phyloP scores from a whole-genome alignment of 2,113 vertebrate genomes.

The Turdus rufiventris region DNA sequence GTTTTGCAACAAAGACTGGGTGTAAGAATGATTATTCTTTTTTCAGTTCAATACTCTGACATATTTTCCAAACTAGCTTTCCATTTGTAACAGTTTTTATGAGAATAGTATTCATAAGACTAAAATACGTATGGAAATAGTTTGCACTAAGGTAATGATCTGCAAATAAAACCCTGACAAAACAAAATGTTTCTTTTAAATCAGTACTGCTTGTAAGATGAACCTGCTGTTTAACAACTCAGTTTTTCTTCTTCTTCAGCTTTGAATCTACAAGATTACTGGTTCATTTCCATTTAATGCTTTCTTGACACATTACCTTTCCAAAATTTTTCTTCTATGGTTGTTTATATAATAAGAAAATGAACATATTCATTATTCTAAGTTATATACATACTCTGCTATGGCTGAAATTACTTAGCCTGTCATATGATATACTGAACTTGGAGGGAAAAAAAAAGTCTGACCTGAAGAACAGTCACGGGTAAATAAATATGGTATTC shows the following conservation, averaged over 20 bases:
- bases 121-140: not conserved
- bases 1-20: not conserved
- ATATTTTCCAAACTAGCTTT: not conserved
- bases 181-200: not conserved
- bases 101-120: not conserved
- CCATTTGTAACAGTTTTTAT: not conserved
- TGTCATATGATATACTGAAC: not conserved
- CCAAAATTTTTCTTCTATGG: not conserved
- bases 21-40: not conserved
- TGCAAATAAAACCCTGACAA: not conserved
- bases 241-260: not conserved
- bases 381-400: not conserved
- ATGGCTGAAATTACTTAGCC: not conserved
- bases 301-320: not conserved
- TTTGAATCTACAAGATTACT: not conserved
- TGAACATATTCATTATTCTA: not conserved
- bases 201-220: not conserved
- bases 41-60: not conserved
- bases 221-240: not conserved
- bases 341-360: not conserved
- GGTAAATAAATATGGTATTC: not conserved
- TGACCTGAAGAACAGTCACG: not conserved
- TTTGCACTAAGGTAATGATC: not conserved
- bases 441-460: not conserved
- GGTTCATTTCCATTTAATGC: not conserved